phyloP scores from a whole-genome alignment of 2,113 vertebrate genomes.

The Geococcyx californianus region DNA sequence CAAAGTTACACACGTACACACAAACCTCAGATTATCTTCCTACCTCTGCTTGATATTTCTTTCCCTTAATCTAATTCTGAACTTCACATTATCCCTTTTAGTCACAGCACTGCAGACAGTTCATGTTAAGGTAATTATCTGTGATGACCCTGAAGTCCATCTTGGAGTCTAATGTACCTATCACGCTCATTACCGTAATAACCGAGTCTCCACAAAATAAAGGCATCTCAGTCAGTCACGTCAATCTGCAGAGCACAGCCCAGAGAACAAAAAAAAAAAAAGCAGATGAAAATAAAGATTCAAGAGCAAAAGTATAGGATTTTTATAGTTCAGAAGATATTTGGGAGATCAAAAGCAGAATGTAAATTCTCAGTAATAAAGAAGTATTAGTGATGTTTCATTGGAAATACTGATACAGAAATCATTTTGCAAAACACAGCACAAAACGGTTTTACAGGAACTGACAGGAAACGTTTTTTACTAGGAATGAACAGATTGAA shows the following conservation, averaged over 20 bases:
- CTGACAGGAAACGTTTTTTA: not conserved
- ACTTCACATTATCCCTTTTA: slow-evolving; percentile 21
- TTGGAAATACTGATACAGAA: not conserved
- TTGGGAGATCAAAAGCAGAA: not conserved
- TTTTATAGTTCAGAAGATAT: not conserved
- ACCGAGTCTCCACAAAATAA: not conserved
- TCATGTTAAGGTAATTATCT: slow-evolving; percentile 37
- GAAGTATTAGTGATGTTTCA: not conserved
- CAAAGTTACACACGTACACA: not conserved
- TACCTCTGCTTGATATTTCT: not conserved
- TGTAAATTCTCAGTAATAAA: not conserved
- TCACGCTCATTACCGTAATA: slow-evolving; percentile 34
- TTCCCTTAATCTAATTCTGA: not conserved
- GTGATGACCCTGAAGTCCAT: slow-evolving; percentile 39
- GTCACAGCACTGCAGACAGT: slow-evolving; percentile 8
- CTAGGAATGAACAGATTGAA: not conserved
- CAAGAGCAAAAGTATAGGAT: not conserved
- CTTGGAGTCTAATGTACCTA: slow-evolving; percentile 9
- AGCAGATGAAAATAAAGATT: not conserved
- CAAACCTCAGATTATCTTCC: not conserved
- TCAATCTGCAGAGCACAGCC: not conserved
- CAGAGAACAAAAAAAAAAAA: not conserved
- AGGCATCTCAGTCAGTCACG: not conserved
- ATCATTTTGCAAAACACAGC: not conserved
- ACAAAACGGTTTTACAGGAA: not conserved